A percentile compares a stretch with the other conserved stretches of the same genome.
phyloP scores from a whole-genome alignment of 1,140 invertebrate species.

The Mactra quadrangularis region DNA sequence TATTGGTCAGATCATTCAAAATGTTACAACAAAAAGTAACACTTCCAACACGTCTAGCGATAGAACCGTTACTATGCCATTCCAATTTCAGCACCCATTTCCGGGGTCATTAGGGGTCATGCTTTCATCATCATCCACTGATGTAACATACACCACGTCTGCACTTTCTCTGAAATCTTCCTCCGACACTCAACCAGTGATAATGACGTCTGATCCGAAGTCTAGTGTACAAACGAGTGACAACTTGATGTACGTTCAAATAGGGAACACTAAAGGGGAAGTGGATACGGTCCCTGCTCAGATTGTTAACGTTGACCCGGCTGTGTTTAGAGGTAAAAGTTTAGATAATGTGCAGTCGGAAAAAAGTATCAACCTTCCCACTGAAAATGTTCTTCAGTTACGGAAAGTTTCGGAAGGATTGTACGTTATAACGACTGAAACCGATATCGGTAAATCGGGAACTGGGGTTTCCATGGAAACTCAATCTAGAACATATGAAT shows the following conservation, averaged over 20 bases:
- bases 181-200: neutral
- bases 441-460: neutral
- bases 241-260: slow-evolving; percentile 28
- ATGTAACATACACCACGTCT: neutral
- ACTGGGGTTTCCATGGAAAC: neutral
- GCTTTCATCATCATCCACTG: slow-evolving; percentile 4
- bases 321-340: slow-evolving; percentile 26
- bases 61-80: slow-evolving; percentile 65
- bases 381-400: slow-evolving; percentile 32
- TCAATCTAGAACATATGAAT: too few relatives aligned
- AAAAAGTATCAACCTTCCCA: neutral
- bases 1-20: slow-evolving; percentile 50
- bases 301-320: slow-evolving; percentile 54
- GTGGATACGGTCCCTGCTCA: slow-evolving; percentile 40
- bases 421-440: slow-evolving; percentile 16
- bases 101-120: slow-evolving; percentile 19
- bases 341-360: neutral
- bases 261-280: slow-evolving; percentile 23
- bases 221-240: neutral
- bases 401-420: slow-evolving; percentile 27
- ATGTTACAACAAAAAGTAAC: slow-evolving; percentile 1
- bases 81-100: slow-evolving; percentile 80
- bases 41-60: neutral
- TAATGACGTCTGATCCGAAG: neutral
- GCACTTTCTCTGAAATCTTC: neutral